Base-by-base conservation (phyloP, 2,797 vertebrate genomes). In the Arrhamphus sclerolepis region DNA sequence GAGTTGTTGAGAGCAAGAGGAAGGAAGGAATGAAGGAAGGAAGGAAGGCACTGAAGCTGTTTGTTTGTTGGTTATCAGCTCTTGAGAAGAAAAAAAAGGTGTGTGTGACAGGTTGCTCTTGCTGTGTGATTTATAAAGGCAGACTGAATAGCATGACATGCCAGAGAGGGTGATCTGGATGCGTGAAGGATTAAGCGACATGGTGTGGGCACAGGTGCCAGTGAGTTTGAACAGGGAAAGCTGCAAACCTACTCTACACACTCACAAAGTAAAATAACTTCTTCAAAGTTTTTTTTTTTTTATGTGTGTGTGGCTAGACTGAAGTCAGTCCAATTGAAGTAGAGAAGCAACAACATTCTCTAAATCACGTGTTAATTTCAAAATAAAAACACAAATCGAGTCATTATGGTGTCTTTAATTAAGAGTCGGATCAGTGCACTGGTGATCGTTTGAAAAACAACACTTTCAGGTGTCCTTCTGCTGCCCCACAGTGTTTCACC, bases 41-140 rank as follows among this genome's bases (percentile, higher is more conserved):
- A 41, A 57, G 66, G 56, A 70, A 80, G 64, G 22, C 21, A 5
- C 61, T 0, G 21, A 18, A 54, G 64, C 61, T 50, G 48, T 73
- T 65, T 66, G 70, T 80, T 82, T 82, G 72, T 49, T 52, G 17
- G 44, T 56, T 77, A 63, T 69, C 19, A 17, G 63, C 65, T 73
- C 49, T 49, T 2, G 48, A 48, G 58, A 46, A 34, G 43, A 29
- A 13, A 57, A 42, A 65, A 63, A 49, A n/a, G n/a, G n/a, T n/a
- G 66, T 73, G 72, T 66, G 64, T 70, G 85, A 87, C 83, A 83
- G 81, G 65, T 60, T 83, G 80, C 77, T 73, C 59, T 65, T 8
- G 14, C 66, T 56, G 62, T 63, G 74, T 86, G 87, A 89, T 87
- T 89, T 86, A 85, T 87, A 84, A n/a, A 64, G 66, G 68, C 20